Conservation (phyloP, 2,888 invertebrate species). For the Eugnorisma glareosa region DNA sequence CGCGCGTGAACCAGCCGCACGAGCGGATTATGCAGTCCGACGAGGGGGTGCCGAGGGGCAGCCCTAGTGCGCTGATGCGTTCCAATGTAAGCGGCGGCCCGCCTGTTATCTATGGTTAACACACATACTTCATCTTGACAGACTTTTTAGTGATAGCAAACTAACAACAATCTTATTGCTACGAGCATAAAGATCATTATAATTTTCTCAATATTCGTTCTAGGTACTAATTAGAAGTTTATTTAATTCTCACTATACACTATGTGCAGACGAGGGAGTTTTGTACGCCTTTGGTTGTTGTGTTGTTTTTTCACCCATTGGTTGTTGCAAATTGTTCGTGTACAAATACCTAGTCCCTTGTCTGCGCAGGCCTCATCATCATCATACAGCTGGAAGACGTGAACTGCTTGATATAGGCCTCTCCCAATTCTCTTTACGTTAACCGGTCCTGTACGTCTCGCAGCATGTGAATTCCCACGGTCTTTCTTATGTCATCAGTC, state of each 20-base stretch:
- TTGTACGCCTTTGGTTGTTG: too few species aligned
- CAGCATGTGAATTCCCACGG: not conserved
- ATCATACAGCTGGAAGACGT: not conserved
- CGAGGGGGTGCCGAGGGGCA: constrained; percentile 83
- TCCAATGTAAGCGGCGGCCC: constrained; percentile 84
- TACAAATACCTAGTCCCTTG: too few species aligned
- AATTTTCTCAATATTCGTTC: not conserved
- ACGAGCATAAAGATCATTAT: not conserved
- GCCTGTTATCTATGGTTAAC: constrained; percentile 75
- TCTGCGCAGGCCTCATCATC: too few species aligned
- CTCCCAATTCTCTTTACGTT: not conserved
- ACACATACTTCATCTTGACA: not conserved
- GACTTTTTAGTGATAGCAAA: not conserved
- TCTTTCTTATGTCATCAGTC: not conserved
- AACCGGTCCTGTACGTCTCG: not conserved
- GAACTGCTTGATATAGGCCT: not conserved
- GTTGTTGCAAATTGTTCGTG: too few species aligned
- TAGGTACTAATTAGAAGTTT: not conserved
- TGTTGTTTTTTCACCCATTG: too few species aligned
- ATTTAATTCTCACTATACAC: not conserved
- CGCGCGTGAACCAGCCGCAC: constrained; percentile 81
- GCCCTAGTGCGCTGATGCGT: constrained; percentile 86
- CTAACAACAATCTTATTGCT: not conserved
- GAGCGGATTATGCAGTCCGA: constrained; percentile 78
- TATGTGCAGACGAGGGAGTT: too few species aligned